These are phyloP conservation scores for Brachypteracias leptosomus DNA, from an alignment of 2,113 vertebrate species.

Conservation along the genomic window DNA sequence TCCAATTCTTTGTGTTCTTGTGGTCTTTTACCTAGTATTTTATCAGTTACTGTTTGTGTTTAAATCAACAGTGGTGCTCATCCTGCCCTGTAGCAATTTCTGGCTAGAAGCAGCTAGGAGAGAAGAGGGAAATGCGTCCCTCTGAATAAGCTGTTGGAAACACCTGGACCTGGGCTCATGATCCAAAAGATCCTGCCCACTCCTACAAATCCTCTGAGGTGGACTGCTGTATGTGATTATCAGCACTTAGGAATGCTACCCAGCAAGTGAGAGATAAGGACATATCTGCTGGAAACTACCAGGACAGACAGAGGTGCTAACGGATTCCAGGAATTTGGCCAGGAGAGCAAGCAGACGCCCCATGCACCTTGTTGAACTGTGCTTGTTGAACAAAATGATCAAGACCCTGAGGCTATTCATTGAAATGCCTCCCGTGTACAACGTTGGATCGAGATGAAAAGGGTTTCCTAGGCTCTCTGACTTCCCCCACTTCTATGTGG, in stretches of 20 bases:
- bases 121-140: neutral
- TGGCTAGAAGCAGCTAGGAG: neutral
- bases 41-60: neutral
- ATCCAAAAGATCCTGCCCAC: neutral
- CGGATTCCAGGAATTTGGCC: neutral
- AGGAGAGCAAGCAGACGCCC: neutral
- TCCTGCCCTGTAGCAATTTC: neutral
- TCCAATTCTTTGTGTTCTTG: neutral
- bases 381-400: neutral
- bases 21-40: neutral
- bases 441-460: neutral
- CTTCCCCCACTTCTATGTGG: rapidly evolving
- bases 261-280: neutral
- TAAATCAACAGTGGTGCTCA: neutral
- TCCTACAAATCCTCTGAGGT: neutral
- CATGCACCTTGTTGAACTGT: neutral
- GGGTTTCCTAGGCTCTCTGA: neutral
- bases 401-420: neutral
- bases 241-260: neutral
- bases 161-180: neutral
- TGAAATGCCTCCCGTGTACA: neutral
- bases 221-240: neutral
- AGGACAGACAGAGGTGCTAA: neutral
- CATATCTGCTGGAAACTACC: neutral
- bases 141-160: neutral